phyloP scores from a whole-genome alignment of 2,888 invertebrate genomes.

The Caenorhabditis doughertyi region DNA sequence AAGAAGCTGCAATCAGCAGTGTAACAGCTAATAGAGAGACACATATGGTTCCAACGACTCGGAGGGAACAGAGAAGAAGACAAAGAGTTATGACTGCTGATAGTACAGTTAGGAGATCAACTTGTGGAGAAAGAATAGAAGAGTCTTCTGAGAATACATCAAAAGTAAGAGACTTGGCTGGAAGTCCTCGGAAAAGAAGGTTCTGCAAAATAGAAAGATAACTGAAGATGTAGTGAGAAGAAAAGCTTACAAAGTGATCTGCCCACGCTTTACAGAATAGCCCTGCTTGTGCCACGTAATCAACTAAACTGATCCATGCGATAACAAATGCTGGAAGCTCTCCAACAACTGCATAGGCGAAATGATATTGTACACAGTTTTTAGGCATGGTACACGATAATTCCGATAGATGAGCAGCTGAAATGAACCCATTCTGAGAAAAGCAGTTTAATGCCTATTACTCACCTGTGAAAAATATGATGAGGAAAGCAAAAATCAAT shows the following conservation, averaged over 20 bases:
- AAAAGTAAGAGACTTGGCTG: slow-evolving; percentile 52
- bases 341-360: slow-evolving; percentile 67
- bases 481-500: slow-evolving; percentile 67
- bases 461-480: slow-evolving; percentile 63
- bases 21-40: slow-evolving; percentile 68
- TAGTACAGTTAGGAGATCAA: slow-evolving; percentile 61
- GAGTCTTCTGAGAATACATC: slow-evolving; percentile 47
- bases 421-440: neutral
- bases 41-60: slow-evolving; percentile 69
- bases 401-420: slow-evolving; percentile 69
- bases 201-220: slow-evolving; percentile 47
- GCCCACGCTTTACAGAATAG: slow-evolving; percentile 67
- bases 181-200: slow-evolving; percentile 66
- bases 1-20: slow-evolving; percentile 66
- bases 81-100: slow-evolving; percentile 61
- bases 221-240: neutral
- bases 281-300: slow-evolving; percentile 61
- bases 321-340: slow-evolving; percentile 69
- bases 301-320: slow-evolving; percentile 65
- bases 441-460: neutral
- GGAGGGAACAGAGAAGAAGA: slow-evolving; percentile 66
- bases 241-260: slow-evolving; percentile 63
- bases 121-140: slow-evolving; percentile 49
- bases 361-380: slow-evolving; percentile 70
- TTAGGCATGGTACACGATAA: slow-evolving; percentile 70